Conservation (phyloP, 2,797 vertebrate species). For the Platalea minor region DNA sequence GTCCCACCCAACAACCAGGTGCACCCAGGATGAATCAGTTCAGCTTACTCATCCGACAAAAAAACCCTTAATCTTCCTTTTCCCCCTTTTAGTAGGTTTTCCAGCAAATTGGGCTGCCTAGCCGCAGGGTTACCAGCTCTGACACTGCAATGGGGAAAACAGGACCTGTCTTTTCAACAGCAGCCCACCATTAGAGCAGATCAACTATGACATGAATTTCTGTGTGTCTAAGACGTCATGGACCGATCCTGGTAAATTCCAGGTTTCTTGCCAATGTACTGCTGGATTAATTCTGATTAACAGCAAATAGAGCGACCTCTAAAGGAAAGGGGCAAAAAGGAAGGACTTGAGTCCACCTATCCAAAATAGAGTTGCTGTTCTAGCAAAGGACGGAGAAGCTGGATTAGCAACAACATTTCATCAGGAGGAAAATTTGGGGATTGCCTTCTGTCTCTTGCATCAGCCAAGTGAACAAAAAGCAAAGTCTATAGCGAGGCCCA, state of each 20-base stretch:
- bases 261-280: not conserved
- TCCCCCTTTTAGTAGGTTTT: not conserved
- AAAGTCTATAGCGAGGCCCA: not conserved
- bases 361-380: not conserved
- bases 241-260: not conserved
- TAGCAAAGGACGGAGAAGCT: not conserved
- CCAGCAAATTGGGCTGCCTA: not conserved
- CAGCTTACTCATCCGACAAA: not conserved
- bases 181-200: not conserved
- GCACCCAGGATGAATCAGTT: not conserved
- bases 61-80: accelerated
- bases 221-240: accelerated
- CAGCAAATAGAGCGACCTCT: not conserved
- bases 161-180: not conserved
- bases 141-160: not conserved
- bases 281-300: not conserved
- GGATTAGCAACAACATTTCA: not conserved
- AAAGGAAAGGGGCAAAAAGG: not conserved
- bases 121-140: not conserved
- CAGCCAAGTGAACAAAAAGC: not conserved
- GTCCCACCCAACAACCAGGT: not conserved
- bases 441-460: not conserved
- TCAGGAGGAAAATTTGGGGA: not conserved
- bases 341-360: not conserved
- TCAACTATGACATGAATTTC: not conserved